phyloP scores from a whole-genome alignment of 2,888 invertebrate species.

The Aquatica leii region DNA sequence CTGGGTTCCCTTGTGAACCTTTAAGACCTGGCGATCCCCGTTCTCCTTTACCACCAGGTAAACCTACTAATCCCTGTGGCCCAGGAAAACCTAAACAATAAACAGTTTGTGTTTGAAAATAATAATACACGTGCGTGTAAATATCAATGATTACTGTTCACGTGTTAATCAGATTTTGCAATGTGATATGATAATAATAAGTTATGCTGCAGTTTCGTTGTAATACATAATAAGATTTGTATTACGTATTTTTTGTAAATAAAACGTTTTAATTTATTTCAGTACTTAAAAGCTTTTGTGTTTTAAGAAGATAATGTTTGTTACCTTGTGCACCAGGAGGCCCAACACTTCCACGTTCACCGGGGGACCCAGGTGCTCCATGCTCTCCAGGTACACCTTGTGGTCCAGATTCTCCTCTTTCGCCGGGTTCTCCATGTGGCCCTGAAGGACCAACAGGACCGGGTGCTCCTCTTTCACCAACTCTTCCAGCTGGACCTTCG shows the following conservation, averaged over 20 bases:
- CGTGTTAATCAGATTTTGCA: no score
- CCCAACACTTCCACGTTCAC: conserved; percentile 78
- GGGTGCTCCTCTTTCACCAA: conserved; percentile 77
- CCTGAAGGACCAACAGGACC: conserved; percentile 80
- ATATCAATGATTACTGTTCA: no score
- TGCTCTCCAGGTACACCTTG: conserved; percentile 78
- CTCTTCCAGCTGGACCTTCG: conserved; percentile 76
- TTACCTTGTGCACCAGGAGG: conserved; percentile 73
- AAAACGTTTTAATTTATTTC: no score
- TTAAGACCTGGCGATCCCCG: conserved; percentile 72
- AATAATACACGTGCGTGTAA: no score
- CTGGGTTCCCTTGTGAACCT: conserved; percentile 75
- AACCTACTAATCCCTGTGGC: conserved; percentile 73
- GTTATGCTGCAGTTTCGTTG: no score
- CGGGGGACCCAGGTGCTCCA: conserved; percentile 75
- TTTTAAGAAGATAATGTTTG: neutral
- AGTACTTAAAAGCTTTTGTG: no score
- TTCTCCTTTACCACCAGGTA: conserved; percentile 67
- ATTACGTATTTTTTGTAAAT: neutral
- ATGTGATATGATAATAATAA: neutral
- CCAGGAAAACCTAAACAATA: conserved; percentile 73
- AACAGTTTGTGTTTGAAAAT: no score
- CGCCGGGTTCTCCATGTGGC: conserved; percentile 82
- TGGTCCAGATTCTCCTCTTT: conserved; percentile 78
- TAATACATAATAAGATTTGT: neutral